Evolutionary conservation across 2,113 vertebrate species (phyloP).

Genomic region (Platichthys flesus): DNA sequence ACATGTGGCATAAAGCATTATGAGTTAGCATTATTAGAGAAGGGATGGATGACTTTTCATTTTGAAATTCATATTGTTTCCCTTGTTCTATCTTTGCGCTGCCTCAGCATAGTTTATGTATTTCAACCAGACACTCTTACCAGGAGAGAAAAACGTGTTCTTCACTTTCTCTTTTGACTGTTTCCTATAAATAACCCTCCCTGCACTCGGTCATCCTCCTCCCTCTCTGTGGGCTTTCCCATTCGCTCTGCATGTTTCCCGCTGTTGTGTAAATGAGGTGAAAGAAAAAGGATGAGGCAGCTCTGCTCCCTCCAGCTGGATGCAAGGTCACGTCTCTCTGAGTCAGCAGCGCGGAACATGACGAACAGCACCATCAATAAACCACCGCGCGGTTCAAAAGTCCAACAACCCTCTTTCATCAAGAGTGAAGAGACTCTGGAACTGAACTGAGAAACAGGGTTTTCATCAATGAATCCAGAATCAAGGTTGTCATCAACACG

Average conservation of each 20-base stretch:
- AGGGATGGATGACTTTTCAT: too few species aligned
- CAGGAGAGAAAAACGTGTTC: background rate
- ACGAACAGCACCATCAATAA: slow-evolving; percentile 16
- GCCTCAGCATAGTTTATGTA: background rate
- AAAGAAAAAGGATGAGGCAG: slow-evolving; percentile 63
- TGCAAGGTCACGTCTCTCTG: slow-evolving; percentile 58
- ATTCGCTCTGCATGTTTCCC: slow-evolving; percentile 30
- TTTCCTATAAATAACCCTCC: background rate
- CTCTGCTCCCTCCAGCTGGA: slow-evolving; percentile 37
- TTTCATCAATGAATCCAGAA: background rate
- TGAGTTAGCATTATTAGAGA: too few species aligned
- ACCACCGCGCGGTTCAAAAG: background rate
- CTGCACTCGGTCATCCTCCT: background rate
- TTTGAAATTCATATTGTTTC: too few species aligned
- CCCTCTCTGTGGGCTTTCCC: slow-evolving; percentile 20
- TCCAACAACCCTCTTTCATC: background rate
- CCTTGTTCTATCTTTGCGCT: background rate
- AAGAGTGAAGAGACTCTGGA: background rate
- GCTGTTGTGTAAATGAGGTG: slow-evolving; percentile 62
- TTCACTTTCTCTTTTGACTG: slow-evolving; percentile 1
- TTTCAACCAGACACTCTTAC: slow-evolving; percentile 10
- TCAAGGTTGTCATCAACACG: too few species aligned
- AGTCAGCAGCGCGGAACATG: slow-evolving; percentile 50
- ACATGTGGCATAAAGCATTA: too few species aligned
- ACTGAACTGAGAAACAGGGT: background rate